These are phyloP conservation scores for Hypercompe scribonia DNA, from an alignment of 2,888 invertebrate genomes.

Conservation along the genomic window DNA sequence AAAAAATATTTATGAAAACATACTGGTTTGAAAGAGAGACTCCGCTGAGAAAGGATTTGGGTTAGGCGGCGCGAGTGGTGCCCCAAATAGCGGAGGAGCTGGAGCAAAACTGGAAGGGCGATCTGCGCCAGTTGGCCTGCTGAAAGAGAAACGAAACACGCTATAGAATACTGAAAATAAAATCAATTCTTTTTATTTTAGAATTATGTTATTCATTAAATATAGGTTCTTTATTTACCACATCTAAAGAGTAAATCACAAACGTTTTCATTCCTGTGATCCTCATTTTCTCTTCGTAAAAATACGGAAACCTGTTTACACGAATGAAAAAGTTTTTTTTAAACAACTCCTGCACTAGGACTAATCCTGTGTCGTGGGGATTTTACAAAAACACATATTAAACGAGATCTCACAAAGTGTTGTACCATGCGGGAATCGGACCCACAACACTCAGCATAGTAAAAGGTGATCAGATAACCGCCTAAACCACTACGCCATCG, in stretches of 20 bases:
- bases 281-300: background rate
- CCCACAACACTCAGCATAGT: too few species aligned
- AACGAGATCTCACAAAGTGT: too few species aligned
- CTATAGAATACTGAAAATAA: background rate
- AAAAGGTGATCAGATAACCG: too few species aligned
- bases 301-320: background rate
- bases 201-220: background rate
- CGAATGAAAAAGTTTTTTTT: background rate
- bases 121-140: conserved; percentile 82
- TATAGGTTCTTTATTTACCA: background rate
- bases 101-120: conserved; percentile 87
- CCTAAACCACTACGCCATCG: too few species aligned
- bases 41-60: conserved; percentile 96
- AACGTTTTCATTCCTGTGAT: background rate
- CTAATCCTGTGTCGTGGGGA: too few species aligned
- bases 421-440: too few species aligned
- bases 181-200: background rate
- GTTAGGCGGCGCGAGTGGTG: conserved; percentile 88
- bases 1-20: conserved; percentile 68
- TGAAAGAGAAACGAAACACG: conserved; percentile 53
- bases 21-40: conserved; percentile 94
- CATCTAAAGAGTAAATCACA: background rate
- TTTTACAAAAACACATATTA: too few species aligned
- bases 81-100: conserved; percentile 90
- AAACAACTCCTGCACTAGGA: too few species aligned